A percentile compares a stretch with the other conserved stretches of the same genome.
phyloP scores from a whole-genome alignment of 2,797 vertebrate species.

The Alca torda region DNA sequence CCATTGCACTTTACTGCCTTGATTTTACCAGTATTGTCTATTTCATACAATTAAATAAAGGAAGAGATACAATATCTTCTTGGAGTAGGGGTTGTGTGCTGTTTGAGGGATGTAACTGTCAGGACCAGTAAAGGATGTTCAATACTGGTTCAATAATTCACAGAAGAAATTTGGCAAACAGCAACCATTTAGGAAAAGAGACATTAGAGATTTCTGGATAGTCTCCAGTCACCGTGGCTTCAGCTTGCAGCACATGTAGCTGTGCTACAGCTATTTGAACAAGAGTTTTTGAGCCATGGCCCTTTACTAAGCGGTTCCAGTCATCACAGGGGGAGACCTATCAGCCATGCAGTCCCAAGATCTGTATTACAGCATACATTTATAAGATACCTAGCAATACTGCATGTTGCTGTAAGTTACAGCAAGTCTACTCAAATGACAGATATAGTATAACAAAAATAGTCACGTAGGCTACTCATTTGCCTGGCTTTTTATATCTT shows the following conservation, averaged over 20 bases:
- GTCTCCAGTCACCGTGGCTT: neutral
- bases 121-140: neutral
- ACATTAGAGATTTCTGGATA: neutral
- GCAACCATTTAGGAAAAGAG: neutral
- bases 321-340: neutral
- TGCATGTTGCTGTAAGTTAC: neutral
- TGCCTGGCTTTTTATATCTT: neutral
- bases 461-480: neutral
- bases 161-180: neutral
- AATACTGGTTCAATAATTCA: neutral
- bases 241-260: neutral
- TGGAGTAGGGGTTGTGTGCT: neutral
- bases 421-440: neutral
- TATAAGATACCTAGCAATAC: neutral
- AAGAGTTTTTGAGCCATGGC: neutral
- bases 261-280: fast-evolving
- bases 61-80: neutral
- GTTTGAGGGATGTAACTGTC: neutral
- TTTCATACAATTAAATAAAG: neutral
- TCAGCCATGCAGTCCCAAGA: neutral
- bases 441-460: neutral
- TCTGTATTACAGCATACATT: fast-evolving
- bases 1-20: neutral
- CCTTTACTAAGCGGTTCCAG: neutral
- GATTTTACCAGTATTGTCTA: neutral